These are phyloP conservation scores for Squalus acanthias DNA, from an alignment of 2,797 vertebrate genomes.

Conservation along the genomic window DNA sequence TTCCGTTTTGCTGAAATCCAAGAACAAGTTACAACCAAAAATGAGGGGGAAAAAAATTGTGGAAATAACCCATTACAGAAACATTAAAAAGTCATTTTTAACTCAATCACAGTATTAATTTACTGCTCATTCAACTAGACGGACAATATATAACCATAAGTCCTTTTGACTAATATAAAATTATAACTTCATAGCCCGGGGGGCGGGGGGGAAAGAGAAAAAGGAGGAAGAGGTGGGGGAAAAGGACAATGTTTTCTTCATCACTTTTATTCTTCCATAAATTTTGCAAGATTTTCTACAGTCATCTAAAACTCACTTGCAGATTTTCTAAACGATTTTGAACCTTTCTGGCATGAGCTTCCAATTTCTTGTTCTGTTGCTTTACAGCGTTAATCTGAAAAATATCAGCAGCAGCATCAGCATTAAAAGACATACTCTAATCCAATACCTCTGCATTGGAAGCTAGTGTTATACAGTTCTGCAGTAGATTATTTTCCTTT, in stretches of 20 bases:
- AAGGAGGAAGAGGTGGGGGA: background rate
- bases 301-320: slow-evolving; percentile 60
- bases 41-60: background rate
- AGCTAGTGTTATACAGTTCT: background rate
- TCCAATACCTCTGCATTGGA: background rate
- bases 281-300: background rate
- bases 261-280: background rate
- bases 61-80: background rate
- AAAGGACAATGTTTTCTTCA: background rate
- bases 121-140: background rate
- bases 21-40: background rate
- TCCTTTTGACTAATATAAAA: background rate
- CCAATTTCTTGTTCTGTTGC: slow-evolving; percentile 74
- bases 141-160: background rate
- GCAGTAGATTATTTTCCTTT: too few relatives aligned
- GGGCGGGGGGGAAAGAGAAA: background rate
- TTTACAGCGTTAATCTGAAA: slow-evolving; percentile 68
- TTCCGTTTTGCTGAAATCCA: too few relatives aligned
- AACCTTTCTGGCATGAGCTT: slow-evolving; percentile 68
- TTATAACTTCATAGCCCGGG: background rate
- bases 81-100: background rate
- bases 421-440: background rate
- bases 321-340: slow-evolving; percentile 81
- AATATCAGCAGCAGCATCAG: slow-evolving; percentile 42
- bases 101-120: background rate